Evolutionary conservation across 2,797 vertebrate genomes (phyloP).

Genomic region (Muscicapa striata): DNA sequence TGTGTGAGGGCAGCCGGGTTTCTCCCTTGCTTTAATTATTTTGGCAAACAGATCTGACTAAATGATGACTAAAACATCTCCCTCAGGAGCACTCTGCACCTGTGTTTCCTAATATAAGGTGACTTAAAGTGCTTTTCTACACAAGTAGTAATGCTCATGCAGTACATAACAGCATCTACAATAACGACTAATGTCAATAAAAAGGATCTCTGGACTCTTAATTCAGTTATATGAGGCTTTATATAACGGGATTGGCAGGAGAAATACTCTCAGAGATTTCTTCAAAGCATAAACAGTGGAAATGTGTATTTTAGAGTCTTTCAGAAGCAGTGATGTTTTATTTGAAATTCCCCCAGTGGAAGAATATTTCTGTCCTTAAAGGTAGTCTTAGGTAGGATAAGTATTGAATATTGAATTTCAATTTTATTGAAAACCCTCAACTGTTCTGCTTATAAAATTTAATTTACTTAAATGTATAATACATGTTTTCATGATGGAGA

Average conservation of each 20-base stretch:
- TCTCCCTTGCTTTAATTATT: not conserved
- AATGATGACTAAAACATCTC: not conserved
- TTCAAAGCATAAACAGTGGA: not conserved
- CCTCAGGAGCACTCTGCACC: not conserved
- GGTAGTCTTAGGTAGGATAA: not conserved
- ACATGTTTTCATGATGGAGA: not conserved
- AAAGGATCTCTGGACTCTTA: not conserved
- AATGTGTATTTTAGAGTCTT: not conserved
- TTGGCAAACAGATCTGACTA: not conserved
- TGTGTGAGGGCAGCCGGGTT: not conserved
- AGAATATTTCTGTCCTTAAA: not conserved
- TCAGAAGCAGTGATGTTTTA: not conserved
- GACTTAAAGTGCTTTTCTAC: not conserved
- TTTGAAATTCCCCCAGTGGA: not conserved
- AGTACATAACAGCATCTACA: not conserved
- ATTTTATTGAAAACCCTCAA: not conserved
- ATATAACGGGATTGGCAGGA: not conserved
- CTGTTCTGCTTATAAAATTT: not conserved
- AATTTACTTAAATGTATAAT: not conserved
- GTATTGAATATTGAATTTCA: not conserved
- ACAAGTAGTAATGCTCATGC: not conserved
- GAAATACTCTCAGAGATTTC: not conserved
- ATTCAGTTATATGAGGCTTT: not conserved
- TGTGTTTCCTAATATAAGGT: not conserved
- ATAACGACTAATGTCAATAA: not conserved